These are phyloP conservation scores for Drosophila prosaltans DNA, from an alignment of 1,140 invertebrate genomes.

Conservation along the genomic window DNA sequence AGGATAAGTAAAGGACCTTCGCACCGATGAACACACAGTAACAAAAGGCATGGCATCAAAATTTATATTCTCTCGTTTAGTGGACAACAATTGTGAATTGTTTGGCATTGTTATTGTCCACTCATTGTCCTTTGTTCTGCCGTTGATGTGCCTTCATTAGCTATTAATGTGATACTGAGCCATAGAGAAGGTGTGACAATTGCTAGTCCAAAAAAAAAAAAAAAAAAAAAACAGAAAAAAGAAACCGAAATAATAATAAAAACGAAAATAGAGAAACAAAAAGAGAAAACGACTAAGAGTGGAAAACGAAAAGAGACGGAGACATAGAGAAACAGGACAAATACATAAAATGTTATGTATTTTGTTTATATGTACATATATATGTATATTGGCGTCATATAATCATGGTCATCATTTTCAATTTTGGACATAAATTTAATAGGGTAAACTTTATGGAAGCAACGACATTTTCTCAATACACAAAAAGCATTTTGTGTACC, in stretches of 20 bases:
- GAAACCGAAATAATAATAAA: constrained; percentile 6
- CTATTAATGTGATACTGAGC: constrained; percentile 56
- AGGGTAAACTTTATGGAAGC: not conserved
- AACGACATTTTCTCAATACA: not conserved
- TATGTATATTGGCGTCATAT: not conserved
- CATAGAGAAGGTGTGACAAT: constrained; percentile 74
- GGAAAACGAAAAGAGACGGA: not conserved
- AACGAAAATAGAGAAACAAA: not conserved
- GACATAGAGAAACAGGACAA: too few species aligned
- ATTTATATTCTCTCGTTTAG: constrained; percentile 48
- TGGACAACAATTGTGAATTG: constrained; percentile 61
- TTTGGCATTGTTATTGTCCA: constrained; percentile 44
- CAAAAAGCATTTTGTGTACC: too few species aligned
- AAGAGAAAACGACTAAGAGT: not conserved
- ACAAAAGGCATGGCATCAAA: constrained; percentile 46
- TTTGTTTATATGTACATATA: not conserved
- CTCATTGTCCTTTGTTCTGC: constrained; percentile 40
- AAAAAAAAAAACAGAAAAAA: constrained; percentile 4
- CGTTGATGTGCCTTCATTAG: constrained; percentile 68
- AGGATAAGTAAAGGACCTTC: not conserved
- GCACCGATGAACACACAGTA: constrained; percentile 13
- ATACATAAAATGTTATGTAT: not conserved
- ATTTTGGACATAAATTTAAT: not conserved
- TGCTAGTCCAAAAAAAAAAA: constrained; percentile 30
- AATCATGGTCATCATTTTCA: constrained; percentile 5